phyloP scores from a whole-genome alignment of 2,888 invertebrate species.

The Periphyllus acericola region DNA sequence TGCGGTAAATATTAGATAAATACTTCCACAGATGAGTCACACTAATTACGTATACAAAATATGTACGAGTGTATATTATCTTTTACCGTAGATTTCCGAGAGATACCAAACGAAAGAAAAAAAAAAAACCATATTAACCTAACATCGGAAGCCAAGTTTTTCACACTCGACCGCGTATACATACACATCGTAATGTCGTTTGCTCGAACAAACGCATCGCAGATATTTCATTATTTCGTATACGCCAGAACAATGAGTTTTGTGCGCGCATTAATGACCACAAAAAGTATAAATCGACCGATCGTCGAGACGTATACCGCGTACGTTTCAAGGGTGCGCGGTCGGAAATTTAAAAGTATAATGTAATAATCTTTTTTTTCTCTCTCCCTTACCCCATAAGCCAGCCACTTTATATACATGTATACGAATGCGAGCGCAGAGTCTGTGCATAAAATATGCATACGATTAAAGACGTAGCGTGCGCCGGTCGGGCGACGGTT shows the following conservation, averaged over 20 bases:
- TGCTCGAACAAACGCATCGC: neutral
- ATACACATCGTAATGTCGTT: neutral
- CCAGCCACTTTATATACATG: neutral
- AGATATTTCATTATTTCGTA: neutral
- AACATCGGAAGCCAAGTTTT: neutral
- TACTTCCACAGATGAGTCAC: neutral
- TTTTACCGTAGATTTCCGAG: neutral
- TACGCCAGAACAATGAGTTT: neutral
- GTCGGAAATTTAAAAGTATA: constrained; percentile 51
- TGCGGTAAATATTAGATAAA: neutral
- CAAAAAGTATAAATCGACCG: constrained; percentile 11
- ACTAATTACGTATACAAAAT: neutral
- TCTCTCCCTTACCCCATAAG: neutral
- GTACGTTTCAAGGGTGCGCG: constrained; percentile 30
- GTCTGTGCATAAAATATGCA: constrained; percentile 49
- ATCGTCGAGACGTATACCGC: neutral
- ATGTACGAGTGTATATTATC: no score
- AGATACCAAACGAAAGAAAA: neutral
- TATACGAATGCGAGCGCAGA: neutral
- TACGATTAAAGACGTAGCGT: constrained; percentile 34
- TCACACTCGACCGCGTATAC: neutral
- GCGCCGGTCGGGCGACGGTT: neutral
- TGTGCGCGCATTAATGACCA: neutral
- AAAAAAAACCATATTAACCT: neutral
- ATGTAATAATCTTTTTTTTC: constrained; percentile 2